Evolutionary conservation across 1,140 invertebrate species (phyloP).

Genomic region (Hycleus phaleratus): DNA sequence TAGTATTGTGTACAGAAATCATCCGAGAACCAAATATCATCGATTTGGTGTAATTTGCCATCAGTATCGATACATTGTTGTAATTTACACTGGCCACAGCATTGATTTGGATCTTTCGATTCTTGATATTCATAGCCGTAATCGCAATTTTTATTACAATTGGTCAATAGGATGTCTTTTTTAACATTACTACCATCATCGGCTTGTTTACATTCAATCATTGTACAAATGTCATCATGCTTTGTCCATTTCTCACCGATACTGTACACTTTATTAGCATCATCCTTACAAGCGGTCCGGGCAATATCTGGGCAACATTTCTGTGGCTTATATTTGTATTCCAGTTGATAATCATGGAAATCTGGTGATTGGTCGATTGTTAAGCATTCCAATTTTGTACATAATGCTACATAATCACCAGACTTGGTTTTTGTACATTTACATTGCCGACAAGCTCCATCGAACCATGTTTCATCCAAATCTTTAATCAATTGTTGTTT

Average conservation of each 20-base stretch:
- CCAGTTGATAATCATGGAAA: conserved; percentile 46
- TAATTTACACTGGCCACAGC: conserved; percentile 56
- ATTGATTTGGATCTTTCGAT: conserved; percentile 39
- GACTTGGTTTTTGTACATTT: conserved; percentile 41
- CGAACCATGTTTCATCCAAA: conserved; percentile 54
- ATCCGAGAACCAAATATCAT: conserved; percentile 46
- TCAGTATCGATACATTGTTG: conserved; percentile 49
- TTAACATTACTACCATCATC: conserved; percentile 38
- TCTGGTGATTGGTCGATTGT: conserved; percentile 34
- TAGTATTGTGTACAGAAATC: conserved; percentile 52
- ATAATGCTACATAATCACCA: conserved; percentile 29
- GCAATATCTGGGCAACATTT: conserved; percentile 55
- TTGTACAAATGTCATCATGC: conserved; percentile 46
- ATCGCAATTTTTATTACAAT: conserved; percentile 30
- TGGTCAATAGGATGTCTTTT: conserved; percentile 39
- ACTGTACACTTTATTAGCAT: conserved; percentile 39
- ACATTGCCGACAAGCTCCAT: conserved; percentile 60
- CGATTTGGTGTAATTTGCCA: conserved; percentile 42
- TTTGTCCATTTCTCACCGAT: conserved; percentile 51
- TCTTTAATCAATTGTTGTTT: conserved; percentile 43
- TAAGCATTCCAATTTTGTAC: conserved; percentile 38
- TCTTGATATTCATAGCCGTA: conserved; percentile 41
- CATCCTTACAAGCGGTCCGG: conserved; percentile 52
- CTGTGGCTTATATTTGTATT: conserved; percentile 40
- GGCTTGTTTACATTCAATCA: conserved; percentile 44